Evolutionary conservation across 2,113 vertebrate genomes (phyloP).

Genomic region (Anolis carolinensis): DNA sequence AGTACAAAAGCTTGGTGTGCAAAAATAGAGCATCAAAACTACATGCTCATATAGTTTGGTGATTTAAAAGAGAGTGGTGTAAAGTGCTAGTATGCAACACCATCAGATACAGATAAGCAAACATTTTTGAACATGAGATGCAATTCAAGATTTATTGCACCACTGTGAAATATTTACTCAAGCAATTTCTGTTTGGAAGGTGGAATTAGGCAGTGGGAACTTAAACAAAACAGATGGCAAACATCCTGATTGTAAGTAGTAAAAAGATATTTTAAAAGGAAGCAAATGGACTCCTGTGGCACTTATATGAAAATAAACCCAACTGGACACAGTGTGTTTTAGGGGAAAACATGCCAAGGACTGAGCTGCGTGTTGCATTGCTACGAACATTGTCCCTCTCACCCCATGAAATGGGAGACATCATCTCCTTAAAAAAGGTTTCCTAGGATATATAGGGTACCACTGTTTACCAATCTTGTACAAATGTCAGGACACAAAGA

Average conservation of each 20-base stretch:
- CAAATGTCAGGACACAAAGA: slow-evolving; percentile 45
- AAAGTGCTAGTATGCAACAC: not conserved
- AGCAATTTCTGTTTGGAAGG: not conserved
- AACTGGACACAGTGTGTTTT: not conserved
- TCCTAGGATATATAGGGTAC: not conserved
- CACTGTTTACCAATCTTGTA: slow-evolving; percentile 35
- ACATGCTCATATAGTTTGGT: not conserved
- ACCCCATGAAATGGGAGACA: not conserved
- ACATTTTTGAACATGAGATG: not conserved
- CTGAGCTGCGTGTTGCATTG: rapidly evolving
- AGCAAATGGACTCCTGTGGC: not conserved
- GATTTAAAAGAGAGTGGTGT: not conserved
- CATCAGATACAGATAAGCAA: not conserved
- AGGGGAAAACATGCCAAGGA: not conserved
- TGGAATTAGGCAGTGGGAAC: not conserved
- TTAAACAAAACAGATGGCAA: not conserved
- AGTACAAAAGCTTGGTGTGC: not conserved
- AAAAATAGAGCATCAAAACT: not conserved
- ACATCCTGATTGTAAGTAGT: not conserved
- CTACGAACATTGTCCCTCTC: not conserved
- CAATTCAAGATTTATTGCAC: not conserved
- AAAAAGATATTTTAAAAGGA: slow-evolving; percentile 7
- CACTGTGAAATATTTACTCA: not conserved
- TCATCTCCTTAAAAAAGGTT: rapidly evolving
- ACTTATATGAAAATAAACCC: not conserved